Conservation (phyloP, 2,113 vertebrate genomes). For the Lasiurus borealis region DNA sequence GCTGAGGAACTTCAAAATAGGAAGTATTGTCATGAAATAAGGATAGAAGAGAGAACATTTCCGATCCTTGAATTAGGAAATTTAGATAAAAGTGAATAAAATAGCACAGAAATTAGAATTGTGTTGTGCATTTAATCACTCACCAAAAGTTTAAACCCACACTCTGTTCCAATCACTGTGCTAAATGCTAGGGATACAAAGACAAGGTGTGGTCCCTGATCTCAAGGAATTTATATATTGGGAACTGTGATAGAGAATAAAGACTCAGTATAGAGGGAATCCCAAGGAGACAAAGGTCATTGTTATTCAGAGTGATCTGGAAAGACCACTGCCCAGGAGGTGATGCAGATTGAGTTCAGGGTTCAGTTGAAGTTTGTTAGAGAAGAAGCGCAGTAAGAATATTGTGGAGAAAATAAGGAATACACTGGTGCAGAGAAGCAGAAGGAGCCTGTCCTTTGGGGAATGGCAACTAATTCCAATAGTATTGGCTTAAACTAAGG, state of each 20-base stretch:
- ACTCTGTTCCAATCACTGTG: background rate
- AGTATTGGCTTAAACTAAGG: background rate
- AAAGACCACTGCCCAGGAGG: background rate
- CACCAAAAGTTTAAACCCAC: background rate
- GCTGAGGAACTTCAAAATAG: constrained; percentile 34
- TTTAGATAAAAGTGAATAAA: constrained; percentile 23
- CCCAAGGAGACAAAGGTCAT: background rate
- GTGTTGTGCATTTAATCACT: background rate
- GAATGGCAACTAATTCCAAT: background rate
- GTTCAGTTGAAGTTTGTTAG: background rate
- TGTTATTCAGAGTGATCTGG: background rate
- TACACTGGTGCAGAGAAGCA: background rate
- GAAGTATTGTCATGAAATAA: constrained; percentile 2
- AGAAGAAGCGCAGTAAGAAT: background rate
- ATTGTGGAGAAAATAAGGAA: constrained; percentile 4
- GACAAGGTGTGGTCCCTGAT: background rate
- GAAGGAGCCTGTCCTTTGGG: background rate
- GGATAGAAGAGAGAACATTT: background rate
- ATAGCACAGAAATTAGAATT: constrained; percentile 8
- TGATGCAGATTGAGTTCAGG: background rate
- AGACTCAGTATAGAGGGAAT: background rate
- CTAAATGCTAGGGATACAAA: constrained; percentile 1
- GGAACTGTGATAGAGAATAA: background rate
- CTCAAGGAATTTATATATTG: background rate
- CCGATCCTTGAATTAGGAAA: background rate